Base-by-base conservation (phyloP, 2,888 invertebrate genomes). In the Galeruca laticollis region DNA sequence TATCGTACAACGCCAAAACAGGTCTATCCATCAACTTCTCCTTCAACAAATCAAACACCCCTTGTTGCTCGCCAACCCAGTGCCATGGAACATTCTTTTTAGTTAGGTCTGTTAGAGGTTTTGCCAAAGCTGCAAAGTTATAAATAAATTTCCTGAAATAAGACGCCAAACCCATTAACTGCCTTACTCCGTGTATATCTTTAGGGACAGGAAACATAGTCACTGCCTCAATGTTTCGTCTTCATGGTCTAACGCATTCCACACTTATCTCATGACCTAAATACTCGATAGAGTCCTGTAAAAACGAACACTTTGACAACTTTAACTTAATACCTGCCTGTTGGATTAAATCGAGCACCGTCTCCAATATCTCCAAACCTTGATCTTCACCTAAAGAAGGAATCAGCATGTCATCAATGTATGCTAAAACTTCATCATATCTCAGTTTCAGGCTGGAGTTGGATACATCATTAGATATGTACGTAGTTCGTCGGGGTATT, bases 121-220 rank as follows among this genome's bases (percentile, higher is more conserved):
- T 37, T 37, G 37, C 37, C 37, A 37, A 9, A 6, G 11, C 37
- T 11, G 6, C 10, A 37, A 37, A 37, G 11, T 37, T 37, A 37
- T 37, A 69, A 77, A 77, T 8, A 72, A n/a, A n/a, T n/a, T n/a
- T n/a, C n/a, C n/a, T n/a, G n/a, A n/a, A n/a, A n/a, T n/a, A n/a
- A n/a, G n/a, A 70, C 5, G 73, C 69, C 40, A 78, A 68, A 2
- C 75, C 75, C 13, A 80, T 9, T 6, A 6, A 79, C 52, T 78
- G 75, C 40, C 76, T 60, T 6, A 79, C 63, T 9, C 67, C 65
- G 35, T 73, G 75, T 1, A 75, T 68, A 68, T 69, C 73, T 57
- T 56, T 60, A 5, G 82, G 82, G 6, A 37, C 60, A 13, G 78
- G 77, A 65, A 79, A 81, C 11, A 80, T 18, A 37, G 15, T 8